Percentiles rank a stretch among this genome's conserved stretches.
These are phyloP conservation scores for Rotaria macrura DNA, from an alignment of 2,888 invertebrate species.

Conservation along the genomic window DNA sequence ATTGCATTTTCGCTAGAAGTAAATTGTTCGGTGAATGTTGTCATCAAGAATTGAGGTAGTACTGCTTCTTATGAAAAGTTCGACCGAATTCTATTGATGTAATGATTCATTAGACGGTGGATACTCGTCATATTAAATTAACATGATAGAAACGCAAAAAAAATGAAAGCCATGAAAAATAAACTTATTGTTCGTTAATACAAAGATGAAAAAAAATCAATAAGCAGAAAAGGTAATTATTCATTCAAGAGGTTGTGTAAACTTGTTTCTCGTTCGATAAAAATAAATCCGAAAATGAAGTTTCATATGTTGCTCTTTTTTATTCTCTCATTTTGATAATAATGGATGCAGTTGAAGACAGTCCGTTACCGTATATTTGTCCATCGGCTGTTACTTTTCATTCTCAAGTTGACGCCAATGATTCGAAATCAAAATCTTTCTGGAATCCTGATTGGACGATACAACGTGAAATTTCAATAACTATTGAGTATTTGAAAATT, in stretches of 20 bases:
- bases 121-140: too few species aligned
- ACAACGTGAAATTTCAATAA: background rate
- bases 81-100: too few species aligned
- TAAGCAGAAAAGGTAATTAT: background rate
- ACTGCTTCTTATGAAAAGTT: too few species aligned
- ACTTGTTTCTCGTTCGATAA: background rate
- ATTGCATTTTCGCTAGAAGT: too few species aligned
- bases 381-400: background rate
- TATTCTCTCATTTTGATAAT: background rate
- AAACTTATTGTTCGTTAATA: too few species aligned
- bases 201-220: too few species aligned
- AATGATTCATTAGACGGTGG: too few species aligned
- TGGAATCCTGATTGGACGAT: background rate
- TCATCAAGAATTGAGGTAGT: too few species aligned
- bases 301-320: background rate
- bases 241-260: background rate
- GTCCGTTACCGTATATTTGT: background rate
- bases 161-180: too few species aligned
- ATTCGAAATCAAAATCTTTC: background rate
- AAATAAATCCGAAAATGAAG: background rate
- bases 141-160: too few species aligned
- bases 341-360: background rate
- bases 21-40: too few species aligned
- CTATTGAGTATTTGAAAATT: background rate
- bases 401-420: background rate